Evolutionary conservation across 2,888 invertebrate species (phyloP), one percentile per base, ranked within the genome.

Genomic region (Ichneumon xanthorius): DNA sequence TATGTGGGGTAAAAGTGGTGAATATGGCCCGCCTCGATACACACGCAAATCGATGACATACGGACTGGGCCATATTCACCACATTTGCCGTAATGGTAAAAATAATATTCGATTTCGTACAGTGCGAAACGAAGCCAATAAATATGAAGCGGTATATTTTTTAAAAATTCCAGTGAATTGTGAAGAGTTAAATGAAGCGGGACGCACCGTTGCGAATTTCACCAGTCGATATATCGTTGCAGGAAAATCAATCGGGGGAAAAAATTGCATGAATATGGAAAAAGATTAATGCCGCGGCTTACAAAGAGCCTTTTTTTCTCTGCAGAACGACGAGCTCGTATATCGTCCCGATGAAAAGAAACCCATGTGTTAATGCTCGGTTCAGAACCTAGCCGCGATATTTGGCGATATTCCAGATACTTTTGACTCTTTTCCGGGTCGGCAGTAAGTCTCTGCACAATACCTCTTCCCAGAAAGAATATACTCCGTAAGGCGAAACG

Each of bases 381-480:
- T 71, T 76, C 61, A 50, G 19, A 75, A 68, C 73, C 48, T n/a
- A 2, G 22, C 26, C 22, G 70, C n/a, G 45, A 19, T n/a, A 55
- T 26, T 48, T 76, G 81, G 75, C 81, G 14, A 37, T 68, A 22
- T 70, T 70, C 80, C 80, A 76, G 33, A 67, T n/a, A 37, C n/a
- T 58, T 81, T 78, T 70, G 55, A n/a, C 45, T 68, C 55, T 16
- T 26, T 45, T 14, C 50, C 75, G 48, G 4, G 22, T 58, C n/a
- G 19, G 61, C 70, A 6, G 58, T 81, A 81, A 76, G 75, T 81
- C 81, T 70, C 50, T 68, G 50, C 48, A 45, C 68, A 50, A 81
- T 73, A 70, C 48, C 68, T 50, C 30, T 50, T 50, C 40, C 19
- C 3, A 19, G 16, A 55, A 78, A 63, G 48, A 72, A 72, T 55